Evolutionary conservation across 2,113 vertebrate species (phyloP).

Genomic region (Lichenostomus cassidix): DNA sequence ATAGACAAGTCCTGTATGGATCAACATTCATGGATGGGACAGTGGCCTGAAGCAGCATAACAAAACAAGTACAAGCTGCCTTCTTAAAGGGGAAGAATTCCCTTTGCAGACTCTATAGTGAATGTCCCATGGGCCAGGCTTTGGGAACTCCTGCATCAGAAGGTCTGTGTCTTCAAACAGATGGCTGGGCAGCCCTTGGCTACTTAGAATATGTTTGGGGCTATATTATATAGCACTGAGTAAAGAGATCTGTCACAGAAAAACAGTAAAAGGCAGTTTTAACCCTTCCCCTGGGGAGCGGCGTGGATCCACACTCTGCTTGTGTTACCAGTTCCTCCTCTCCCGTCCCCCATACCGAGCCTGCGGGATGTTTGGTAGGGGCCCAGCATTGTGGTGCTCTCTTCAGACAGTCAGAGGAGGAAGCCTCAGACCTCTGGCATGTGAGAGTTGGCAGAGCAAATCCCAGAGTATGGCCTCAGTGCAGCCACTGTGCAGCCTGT

Average conservation of each 20-base stretch:
- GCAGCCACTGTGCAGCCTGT: neutral
- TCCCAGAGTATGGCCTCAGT: rapidly evolving
- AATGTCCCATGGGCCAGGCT: slow-evolving; percentile 20
- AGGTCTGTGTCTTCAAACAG: slow-evolving; percentile 47
- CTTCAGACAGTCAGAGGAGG: neutral
- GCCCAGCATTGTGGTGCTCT: neutral
- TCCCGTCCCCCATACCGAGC: rapidly evolving
- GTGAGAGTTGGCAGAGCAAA: neutral
- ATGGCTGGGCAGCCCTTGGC: slow-evolving; percentile 10
- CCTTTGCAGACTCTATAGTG: neutral
- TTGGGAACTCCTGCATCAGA: slow-evolving; percentile 45
- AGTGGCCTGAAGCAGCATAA: neutral
- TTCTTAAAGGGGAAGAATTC: neutral
- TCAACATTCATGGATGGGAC: neutral
- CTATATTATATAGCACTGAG: slow-evolving; percentile 45
- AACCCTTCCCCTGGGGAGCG: neutral
- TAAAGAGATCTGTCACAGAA: slow-evolving; percentile 38
- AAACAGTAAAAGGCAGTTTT: slow-evolving; percentile 3
- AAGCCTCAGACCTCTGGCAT: slow-evolving; percentile 28
- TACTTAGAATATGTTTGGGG: slow-evolving; percentile 52
- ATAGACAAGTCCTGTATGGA: neutral
- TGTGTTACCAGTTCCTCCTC: neutral
- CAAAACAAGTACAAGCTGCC: neutral
- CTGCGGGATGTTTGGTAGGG: neutral
- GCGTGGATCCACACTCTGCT: rapidly evolving